phyloP scores from a whole-genome alignment of 2,113 vertebrate genomes.

The Psittacus erithacus region DNA sequence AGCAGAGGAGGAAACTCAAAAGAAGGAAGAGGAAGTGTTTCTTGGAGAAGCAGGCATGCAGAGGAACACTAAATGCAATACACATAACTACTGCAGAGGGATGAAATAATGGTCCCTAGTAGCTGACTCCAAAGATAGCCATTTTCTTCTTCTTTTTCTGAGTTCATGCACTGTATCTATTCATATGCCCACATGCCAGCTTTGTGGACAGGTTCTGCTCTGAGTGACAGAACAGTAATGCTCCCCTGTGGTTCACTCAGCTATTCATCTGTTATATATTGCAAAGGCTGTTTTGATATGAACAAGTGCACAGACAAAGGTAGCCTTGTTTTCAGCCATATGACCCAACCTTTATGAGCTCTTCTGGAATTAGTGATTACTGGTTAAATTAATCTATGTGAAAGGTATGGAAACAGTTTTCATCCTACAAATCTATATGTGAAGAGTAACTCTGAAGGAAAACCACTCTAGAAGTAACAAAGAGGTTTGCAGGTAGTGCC shows the following conservation, averaged over 20 bases:
- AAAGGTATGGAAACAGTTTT: background rate
- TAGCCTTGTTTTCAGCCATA: background rate
- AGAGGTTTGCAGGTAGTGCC: background rate
- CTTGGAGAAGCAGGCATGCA: accelerated
- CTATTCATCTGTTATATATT: background rate
- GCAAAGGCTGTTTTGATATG: background rate
- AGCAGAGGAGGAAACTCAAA: background rate
- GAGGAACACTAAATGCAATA: background rate
- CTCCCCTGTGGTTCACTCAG: background rate
- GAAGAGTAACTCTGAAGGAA: background rate
- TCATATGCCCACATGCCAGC: background rate
- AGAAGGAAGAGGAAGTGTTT: background rate
- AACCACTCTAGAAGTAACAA: background rate
- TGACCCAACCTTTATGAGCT: background rate
- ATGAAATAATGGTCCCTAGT: background rate
- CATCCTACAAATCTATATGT: background rate
- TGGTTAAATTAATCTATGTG: background rate
- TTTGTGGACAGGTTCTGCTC: background rate
- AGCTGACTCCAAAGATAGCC: background rate
- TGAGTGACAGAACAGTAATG: background rate
- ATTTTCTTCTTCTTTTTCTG: background rate
- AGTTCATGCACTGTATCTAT: background rate
- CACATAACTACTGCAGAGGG: background rate
- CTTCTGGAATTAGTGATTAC: background rate
- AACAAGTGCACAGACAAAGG: background rate